Conservation (phyloP, 1,140 invertebrate genomes). For the Pogonomyrmex californicus region DNA sequence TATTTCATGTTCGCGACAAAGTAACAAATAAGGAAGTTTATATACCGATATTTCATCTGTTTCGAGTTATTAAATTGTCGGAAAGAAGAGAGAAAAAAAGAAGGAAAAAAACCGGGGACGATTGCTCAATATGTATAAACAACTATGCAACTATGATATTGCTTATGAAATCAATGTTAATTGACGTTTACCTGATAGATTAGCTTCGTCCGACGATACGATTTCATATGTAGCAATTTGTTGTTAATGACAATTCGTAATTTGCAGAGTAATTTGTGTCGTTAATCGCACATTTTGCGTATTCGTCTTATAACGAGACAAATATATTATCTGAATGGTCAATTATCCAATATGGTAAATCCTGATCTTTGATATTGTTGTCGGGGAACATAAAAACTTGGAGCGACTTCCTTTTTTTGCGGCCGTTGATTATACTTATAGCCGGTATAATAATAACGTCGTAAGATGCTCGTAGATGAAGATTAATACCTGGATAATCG, state of each 20-base stretch:
- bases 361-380: conserved; percentile 21
- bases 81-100: not conserved
- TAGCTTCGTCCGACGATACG: not conserved
- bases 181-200: conserved; percentile 15
- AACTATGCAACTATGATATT: not conserved
- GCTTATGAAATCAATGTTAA: conserved; percentile 37
- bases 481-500: conserved; percentile 72
- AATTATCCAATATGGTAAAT: conserved; percentile 29
- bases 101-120: not conserved
- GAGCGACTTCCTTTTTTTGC: conserved; percentile 54
- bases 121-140: not conserved
- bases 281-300: not conserved
- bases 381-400: conserved; percentile 21
- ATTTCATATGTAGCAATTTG: not conserved
- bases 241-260: conserved; percentile 7
- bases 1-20: conserved; percentile 2
- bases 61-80: conserved; percentile 5
- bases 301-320: not conserved
- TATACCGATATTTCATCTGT: not conserved
- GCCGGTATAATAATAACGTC: conserved; percentile 66
- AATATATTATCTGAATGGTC: conserved; percentile 22
- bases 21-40: not conserved
- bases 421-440: conserved; percentile 50
- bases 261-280: not conserved
- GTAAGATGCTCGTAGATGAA: conserved; percentile 67